Evolutionary conservation across 2,797 vertebrate genomes (phyloP), one percentile per base, ranked within the genome.

Genomic region (Diglossa cyanea): DNA sequence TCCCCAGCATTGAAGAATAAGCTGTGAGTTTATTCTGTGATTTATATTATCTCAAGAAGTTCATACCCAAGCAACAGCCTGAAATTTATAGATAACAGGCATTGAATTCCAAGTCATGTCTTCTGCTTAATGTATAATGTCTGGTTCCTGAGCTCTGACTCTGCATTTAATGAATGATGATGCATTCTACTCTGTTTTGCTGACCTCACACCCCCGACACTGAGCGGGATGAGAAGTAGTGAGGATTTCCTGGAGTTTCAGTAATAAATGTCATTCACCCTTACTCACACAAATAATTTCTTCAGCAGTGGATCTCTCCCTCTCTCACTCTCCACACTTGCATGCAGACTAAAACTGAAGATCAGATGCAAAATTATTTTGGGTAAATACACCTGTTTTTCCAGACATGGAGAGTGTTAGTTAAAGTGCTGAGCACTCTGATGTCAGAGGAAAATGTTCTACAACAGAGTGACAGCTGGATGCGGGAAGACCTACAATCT

Each of bases 381-480:
- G 25, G 39, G 35, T 50, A 94, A 92, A 91, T 75, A 58, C 77
- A 88, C 57, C 39, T 92, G 35, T 81, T 94, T 62, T 82, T 54
- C 84, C 85, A 93, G 86, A 67, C 47, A 35, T 24, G 35, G 13
- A 81, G 58, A 50, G 9, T 21, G 47, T 71, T 78, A 25, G 62
- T 88, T 91, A 83, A 94, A 95, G 90, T 30, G 17, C 66, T 50
- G 67, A 88, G 8, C 71, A 11, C 57, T 91, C 90, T 93, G 88
- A 93, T 90, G 54, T 88, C 67, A 96, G 67, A 88, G 66, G 60
- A 90, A 94, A 96, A 92, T 65, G 45, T 95, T 96, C 90, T 77
- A 67, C 44, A 60, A 44, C 54, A 77, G 42, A 37, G 37, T 48
- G 84, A 81, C 88, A 95, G 94, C 88, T 95, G 88, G 81, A 90